Evolutionary conservation across 1,140 invertebrate genomes (phyloP).

Genomic region (Macrobrachium rosenbergii): DNA sequence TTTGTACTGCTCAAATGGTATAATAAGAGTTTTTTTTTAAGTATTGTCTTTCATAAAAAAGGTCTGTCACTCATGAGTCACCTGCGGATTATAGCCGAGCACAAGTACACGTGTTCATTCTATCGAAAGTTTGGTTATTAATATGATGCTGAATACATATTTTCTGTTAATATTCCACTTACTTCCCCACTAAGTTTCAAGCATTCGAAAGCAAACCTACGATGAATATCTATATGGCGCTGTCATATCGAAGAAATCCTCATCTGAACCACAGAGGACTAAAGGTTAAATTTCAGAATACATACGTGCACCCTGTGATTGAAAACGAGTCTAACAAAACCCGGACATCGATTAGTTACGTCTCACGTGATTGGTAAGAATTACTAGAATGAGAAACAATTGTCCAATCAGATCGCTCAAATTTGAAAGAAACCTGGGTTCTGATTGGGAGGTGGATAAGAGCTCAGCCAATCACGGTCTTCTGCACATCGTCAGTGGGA

Average conservation of each 20-base stretch:
- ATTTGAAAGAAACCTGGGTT: slow-evolving; percentile 29
- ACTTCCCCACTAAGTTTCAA: no score
- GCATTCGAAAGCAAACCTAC: no score
- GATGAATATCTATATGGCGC: neutral
- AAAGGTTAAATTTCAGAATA: neutral
- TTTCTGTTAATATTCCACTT: no score
- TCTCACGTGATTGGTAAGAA: slow-evolving; percentile 18
- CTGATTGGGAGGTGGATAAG: slow-evolving; percentile 5
- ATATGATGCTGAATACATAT: no score
- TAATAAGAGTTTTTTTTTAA: no score
- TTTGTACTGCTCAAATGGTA: no score
- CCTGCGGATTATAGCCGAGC: no score
- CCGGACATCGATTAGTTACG: slow-evolving; percentile 46
- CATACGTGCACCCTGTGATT: neutral
- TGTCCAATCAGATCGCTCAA: slow-evolving; percentile 9
- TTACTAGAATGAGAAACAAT: neutral
- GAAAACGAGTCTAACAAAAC: slow-evolving; percentile 41
- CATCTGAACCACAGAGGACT: no score
- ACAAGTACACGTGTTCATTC: no score
- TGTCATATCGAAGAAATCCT: neutral
- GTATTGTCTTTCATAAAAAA: no score
- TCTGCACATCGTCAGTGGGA: slow-evolving; percentile 36
- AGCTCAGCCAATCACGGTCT: neutral
- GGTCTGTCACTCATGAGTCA: no score
- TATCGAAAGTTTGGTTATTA: no score